phyloP scores from a whole-genome alignment of 2,888 invertebrate species.

The Entomobrya proxima region DNA sequence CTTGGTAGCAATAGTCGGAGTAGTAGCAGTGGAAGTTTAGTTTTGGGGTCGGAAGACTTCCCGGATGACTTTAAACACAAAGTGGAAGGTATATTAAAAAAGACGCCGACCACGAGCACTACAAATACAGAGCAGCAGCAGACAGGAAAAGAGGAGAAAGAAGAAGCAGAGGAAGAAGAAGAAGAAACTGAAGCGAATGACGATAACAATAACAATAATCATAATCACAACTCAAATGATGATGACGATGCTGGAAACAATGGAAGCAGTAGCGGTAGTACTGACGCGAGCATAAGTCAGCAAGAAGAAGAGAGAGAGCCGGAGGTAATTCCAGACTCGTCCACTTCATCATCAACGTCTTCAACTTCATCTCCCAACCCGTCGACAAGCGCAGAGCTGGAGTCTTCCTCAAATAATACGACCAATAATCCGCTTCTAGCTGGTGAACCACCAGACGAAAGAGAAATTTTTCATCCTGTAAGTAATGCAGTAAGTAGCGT shows the following conservation, averaged over 20 bases:
- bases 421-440: neutral
- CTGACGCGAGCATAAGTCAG: neutral
- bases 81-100: neutral
- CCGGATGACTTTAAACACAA: conserved; percentile 23
- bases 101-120: neutral
- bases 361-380: neutral
- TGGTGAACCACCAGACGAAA: neutral
- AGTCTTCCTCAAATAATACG: conserved; percentile 7
- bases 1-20: conserved; percentile 42
- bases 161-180: neutral
- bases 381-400: conserved; percentile 36
- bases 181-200: conserved; percentile 28
- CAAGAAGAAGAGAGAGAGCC: neutral
- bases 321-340: neutral
- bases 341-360: neutral
- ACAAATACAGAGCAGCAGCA: neutral
- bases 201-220: conserved; percentile 37
- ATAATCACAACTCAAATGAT: conserved; percentile 35
- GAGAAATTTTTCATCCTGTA: neutral
- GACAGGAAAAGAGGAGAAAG: neutral
- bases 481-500: conserved; percentile 7
- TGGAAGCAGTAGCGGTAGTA: neutral
- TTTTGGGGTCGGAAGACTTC: conserved; percentile 44
- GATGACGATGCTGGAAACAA: conserved; percentile 15
- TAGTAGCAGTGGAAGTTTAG: conserved; percentile 61